Evolutionary conservation across 1,140 invertebrate genomes (phyloP).

Genomic region (Gryllus bimaculatus): DNA sequence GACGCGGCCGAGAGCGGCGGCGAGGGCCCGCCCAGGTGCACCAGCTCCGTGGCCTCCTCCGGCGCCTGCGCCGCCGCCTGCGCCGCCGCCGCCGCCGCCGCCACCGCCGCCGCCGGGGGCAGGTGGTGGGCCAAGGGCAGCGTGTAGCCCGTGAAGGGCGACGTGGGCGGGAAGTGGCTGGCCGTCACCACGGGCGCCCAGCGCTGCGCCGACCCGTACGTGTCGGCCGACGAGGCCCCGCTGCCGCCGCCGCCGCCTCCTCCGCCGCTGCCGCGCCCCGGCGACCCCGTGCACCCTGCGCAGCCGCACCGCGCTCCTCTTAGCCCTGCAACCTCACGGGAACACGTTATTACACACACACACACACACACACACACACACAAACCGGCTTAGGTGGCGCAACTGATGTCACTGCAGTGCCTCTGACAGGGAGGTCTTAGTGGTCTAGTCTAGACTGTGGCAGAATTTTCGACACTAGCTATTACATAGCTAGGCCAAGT

Average conservation of each 20-base stretch:
- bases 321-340: slow-evolving; percentile 24
- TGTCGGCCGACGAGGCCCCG: slow-evolving; percentile 31
- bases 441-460: too few species aligned
- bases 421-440: too few species aligned
- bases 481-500: too few species aligned
- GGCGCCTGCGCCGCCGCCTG: background rate
- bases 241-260: too few species aligned
- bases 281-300: slow-evolving; percentile 27
- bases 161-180: slow-evolving; percentile 49
- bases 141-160: slow-evolving; percentile 38
- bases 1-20: slow-evolving; percentile 27
- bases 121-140: background rate
- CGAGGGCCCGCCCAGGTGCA: slow-evolving; percentile 29
- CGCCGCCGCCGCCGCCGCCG: slow-evolving; percentile 19
- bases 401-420: too few species aligned
- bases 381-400: too few species aligned
- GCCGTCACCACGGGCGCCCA: slow-evolving; percentile 48
- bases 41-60: slow-evolving; percentile 22
- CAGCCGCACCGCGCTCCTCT: slow-evolving; percentile 20
- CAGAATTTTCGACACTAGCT: too few species aligned
- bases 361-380: too few species aligned
- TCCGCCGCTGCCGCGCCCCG: too few species aligned
- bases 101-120: background rate
- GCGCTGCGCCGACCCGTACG: slow-evolving; percentile 34
- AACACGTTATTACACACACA: slow-evolving; percentile 15